A percentile compares a stretch with the other conserved stretches of the same genome.
These are phyloP conservation scores for Agelas oroides DNA, from an alignment of 37 sponge, comb jelly and placozoan species.

Conservation along the genomic window DNA sequence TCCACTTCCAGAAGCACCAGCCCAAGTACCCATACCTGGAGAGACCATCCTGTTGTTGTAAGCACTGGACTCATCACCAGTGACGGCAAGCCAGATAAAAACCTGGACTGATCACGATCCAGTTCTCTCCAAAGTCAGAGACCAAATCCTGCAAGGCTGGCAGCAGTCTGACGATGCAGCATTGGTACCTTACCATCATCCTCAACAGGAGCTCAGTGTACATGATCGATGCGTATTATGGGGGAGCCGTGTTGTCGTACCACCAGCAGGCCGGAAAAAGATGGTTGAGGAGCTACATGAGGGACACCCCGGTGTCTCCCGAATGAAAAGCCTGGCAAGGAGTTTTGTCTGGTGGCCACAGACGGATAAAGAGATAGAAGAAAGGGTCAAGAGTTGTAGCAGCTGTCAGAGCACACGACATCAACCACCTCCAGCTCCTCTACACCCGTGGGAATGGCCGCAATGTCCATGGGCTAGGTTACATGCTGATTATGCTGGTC, in stretches of 20 bases:
- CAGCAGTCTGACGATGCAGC: too few species aligned
- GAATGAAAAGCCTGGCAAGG: not conserved
- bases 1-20: not conserved
- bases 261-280: not conserved
- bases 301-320: not conserved
- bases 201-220: not conserved
- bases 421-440: not conserved
- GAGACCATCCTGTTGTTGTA: not conserved
- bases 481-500: conserved; percentile 6
- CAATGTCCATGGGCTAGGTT: too few species aligned
- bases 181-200: not conserved
- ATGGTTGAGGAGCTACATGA: not conserved
- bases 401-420: not conserved
- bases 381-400: not conserved
- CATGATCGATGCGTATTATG: conserved; percentile 4
- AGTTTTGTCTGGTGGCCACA: conserved; percentile 3
- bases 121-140: not conserved
- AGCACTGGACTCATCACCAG: not conserved
- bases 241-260: conserved; percentile 13
- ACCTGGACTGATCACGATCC: conserved; percentile 36
- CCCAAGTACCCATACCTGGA: conserved; percentile 8
- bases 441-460: conserved; percentile 17
- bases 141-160: too few species aligned
- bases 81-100: conserved; percentile 30
- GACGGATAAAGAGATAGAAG: not conserved